Evolutionary conservation across 92 coral and sea anemone species (phyloP), one percentile per base, ranked within the genome.

Genomic region (Virgularia gustaviana): DNA sequence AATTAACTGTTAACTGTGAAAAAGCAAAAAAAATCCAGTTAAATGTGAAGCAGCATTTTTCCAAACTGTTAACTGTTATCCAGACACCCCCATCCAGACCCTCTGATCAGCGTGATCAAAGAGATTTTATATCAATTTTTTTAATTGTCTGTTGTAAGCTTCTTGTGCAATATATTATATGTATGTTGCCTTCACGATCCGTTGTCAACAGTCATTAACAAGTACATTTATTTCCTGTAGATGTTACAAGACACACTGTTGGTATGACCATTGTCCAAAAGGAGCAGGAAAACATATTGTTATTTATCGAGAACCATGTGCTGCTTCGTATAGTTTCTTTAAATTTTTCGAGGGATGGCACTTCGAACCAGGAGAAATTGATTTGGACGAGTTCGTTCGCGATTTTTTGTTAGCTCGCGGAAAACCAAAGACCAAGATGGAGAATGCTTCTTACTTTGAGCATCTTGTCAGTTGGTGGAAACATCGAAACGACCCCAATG

Each of bases 401-500:
- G 20, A 58, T n/a, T 58, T 58, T 11, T 58, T 9, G 12, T 29
- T 58, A 34, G 36, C 41, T 18, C 65, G 19, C 6, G 72, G 35
- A 0, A 31, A 1, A 42, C 29, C 55, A 25, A 30, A 58, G 62
- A 72, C 30, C 62, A 72, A 72, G 81, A 77, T 79, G 72, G 52
- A 52, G 27, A 39, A 51, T 36, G 82, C 75, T 29, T 65, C 75
- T 61, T 77, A 72, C 64, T 49, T 49, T 19, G 72, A 71, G 49
- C 78, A 83, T 54, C 63, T 72, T 35, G 37, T 55, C 3, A 78
- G 73, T 43, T 83, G 87, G 87, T 83, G 83, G 83, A 36, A 55
- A 34, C 77, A 83, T 59, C 51, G 66, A 38, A 39, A 83, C 24
- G 77, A 78, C 15, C 55, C 64, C 6, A 78, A 83, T 36, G 74